phyloP scores from a whole-genome alignment of 64 coral and sea anemone genomes.

The Stichodactyla helianthus region DNA sequence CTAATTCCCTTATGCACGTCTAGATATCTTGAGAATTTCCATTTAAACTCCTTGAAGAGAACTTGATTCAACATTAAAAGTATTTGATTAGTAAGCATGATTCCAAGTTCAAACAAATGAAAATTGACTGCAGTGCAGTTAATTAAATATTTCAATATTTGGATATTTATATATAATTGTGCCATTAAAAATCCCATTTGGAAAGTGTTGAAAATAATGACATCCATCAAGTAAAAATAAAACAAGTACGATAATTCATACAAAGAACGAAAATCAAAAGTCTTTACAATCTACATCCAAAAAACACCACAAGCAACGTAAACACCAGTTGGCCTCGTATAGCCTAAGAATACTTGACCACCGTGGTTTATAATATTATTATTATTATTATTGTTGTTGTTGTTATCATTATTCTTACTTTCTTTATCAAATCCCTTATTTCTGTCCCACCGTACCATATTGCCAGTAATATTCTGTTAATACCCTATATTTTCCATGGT shows the following conservation, averaged over 20 bases:
- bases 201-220: neutral
- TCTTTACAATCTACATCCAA: neutral
- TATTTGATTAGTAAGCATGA: neutral
- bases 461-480: neutral
- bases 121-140: neutral
- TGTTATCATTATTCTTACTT: too few relatives aligned
- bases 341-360: too few relatives aligned
- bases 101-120: neutral
- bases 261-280: neutral
- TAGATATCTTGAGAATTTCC: neutral
- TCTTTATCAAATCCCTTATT: too few relatives aligned
- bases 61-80: neutral
- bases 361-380: too few relatives aligned
- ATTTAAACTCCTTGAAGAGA: neutral
- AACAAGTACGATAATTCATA: neutral
- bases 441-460: neutral
- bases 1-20: neutral
- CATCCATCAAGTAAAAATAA: neutral
- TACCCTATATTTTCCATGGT: neutral
- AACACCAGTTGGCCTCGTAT: neutral
- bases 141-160: neutral
- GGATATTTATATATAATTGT: neutral
- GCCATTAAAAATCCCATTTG: neutral
- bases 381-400: too few relatives aligned
- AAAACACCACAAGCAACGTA: neutral